Conservation (phyloP, 2,113 vertebrate species). For the Odontesthes bonariensis region DNA sequence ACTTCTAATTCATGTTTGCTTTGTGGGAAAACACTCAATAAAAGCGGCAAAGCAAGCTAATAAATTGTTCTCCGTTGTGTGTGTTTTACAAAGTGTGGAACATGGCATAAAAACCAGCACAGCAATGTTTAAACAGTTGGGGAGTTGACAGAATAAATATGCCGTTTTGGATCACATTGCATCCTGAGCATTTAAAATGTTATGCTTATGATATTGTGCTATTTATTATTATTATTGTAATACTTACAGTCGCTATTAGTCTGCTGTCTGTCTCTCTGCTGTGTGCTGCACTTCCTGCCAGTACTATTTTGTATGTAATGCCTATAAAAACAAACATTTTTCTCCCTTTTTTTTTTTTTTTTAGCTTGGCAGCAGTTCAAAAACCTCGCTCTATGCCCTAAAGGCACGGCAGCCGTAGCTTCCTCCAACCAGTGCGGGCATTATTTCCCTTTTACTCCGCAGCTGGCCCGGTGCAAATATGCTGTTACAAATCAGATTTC, state of each 20-base stretch:
- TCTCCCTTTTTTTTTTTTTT: slow-evolving; percentile 39
- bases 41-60: slow-evolving; percentile 24
- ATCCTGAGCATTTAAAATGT: slow-evolving; percentile 35
- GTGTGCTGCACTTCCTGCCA: slow-evolving; percentile 37
- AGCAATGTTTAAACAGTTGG: slow-evolving; percentile 32
- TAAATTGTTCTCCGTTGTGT: slow-evolving; percentile 40
- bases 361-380: slow-evolving; percentile 58
- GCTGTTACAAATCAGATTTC: slow-evolving; percentile 20
- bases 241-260: slow-evolving; percentile 18
- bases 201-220: slow-evolving; percentile 46
- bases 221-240: slow-evolving; percentile 49
- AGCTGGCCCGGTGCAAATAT: slow-evolving; percentile 30
- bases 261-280: slow-evolving; percentile 17
- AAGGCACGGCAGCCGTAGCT: slow-evolving; percentile 42
- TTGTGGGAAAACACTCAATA: slow-evolving; percentile 32
- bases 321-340: slow-evolving; percentile 62
- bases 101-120: slow-evolving; percentile 10
- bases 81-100: slow-evolving; percentile 25
- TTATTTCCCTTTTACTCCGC: slow-evolving; percentile 30
- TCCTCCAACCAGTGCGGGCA: background rate
- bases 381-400: slow-evolving; percentile 47
- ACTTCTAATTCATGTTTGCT: slow-evolving; percentile 41
- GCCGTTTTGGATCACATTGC: slow-evolving; percentile 24
- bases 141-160: slow-evolving; percentile 41
- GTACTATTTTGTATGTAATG: slow-evolving; percentile 49